phyloP scores from a whole-genome alignment of 2,888 invertebrate species.

The Drosophila kokeensis region DNA sequence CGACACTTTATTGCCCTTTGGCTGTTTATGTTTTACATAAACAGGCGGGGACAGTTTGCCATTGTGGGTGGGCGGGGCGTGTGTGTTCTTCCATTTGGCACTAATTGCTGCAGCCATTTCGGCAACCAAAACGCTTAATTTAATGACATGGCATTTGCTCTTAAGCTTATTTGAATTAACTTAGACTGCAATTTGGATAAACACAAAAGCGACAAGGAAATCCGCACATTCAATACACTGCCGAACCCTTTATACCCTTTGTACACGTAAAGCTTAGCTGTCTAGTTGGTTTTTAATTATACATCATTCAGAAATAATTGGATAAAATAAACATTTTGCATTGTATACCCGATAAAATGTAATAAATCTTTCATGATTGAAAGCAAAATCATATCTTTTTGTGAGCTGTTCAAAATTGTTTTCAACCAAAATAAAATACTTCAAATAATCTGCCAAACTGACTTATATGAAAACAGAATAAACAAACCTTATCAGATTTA shows the following conservation, averaged over 20 bases:
- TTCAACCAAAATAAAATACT: background rate
- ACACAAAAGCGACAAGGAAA: background rate
- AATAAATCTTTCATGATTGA: background rate
- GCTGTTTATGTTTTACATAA: slow-evolving; percentile 15
- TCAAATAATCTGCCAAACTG: background rate
- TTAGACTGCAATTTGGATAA: slow-evolving; percentile 1
- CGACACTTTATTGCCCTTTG: slow-evolving; percentile 36
- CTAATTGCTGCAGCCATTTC: slow-evolving; percentile 34
- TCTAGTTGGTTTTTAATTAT: background rate
- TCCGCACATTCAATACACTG: background rate
- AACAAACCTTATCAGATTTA: background rate
- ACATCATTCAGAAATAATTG: background rate
- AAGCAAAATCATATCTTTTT: background rate
- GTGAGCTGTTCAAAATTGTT: background rate
- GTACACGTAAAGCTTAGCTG: accelerated
- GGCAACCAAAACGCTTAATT: slow-evolving; percentile 18
- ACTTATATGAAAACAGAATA: background rate
- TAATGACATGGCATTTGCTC: slow-evolving; percentile 28
- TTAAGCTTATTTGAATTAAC: slow-evolving; percentile 17
- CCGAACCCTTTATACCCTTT: background rate
- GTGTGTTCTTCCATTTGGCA: slow-evolving; percentile 21
- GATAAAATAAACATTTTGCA: background rate
- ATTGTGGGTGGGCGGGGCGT: background rate
- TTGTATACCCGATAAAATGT: background rate
- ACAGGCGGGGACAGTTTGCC: slow-evolving; percentile 3